A percentile compares a stretch with the other conserved stretches of the same genome.
Conservation (phyloP, 2,888 invertebrate genomes). For the Dioctria linearis region DNA sequence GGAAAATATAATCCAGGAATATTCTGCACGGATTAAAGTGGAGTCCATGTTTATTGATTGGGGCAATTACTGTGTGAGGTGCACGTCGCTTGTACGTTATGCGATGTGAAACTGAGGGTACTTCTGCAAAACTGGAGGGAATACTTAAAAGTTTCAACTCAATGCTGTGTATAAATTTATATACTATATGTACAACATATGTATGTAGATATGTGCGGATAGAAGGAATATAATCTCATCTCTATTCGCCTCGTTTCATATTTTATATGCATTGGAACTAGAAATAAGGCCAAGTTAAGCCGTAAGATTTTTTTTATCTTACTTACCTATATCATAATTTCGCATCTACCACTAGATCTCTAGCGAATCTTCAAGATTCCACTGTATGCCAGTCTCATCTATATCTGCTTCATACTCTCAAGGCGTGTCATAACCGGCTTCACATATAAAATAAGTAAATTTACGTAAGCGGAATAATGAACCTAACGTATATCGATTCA, state of each 20-base stretch:
- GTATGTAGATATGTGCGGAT: too few species aligned
- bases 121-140: background rate
- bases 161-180: too few species aligned
- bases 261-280: background rate
- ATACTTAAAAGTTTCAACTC: constrained; percentile 1
- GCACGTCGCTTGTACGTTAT: background rate
- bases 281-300: background rate
- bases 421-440: background rate
- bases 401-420: background rate
- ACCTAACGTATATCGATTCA: constrained; percentile 23
- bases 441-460: background rate
- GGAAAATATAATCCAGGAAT: background rate
- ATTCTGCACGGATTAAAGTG: background rate
- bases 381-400: background rate
- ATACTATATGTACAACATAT: too few species aligned
- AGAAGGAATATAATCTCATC: background rate
- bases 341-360: background rate
- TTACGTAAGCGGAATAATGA: constrained; percentile 1
- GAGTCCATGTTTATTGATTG: background rate
- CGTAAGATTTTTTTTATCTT: background rate
- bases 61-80: background rate
- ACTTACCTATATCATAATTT: background rate
- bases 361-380: background rate
- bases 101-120: background rate
- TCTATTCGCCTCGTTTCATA: background rate